These are phyloP conservation scores for Hemiscyllium ocellatum DNA, from an alignment of 2,113 vertebrate genomes.

Conservation along the genomic window DNA sequence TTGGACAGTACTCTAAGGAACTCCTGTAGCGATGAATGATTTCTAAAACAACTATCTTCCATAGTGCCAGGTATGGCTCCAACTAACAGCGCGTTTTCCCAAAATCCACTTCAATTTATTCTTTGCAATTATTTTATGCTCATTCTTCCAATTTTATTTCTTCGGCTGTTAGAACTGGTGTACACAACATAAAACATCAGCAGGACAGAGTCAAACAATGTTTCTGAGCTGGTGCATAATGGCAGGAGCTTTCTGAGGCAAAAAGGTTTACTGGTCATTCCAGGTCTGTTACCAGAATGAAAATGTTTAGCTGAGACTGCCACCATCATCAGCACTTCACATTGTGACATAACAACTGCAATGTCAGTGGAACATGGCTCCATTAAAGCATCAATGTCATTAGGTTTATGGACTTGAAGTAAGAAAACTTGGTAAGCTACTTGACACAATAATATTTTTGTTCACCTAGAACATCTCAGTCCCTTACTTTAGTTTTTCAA, in stretches of 20 bases:
- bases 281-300: neutral
- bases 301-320: neutral
- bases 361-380: neutral
- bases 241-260: neutral
- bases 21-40: too few species aligned
- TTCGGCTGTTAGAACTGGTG: neutral
- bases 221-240: neutral
- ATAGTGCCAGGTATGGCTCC: too few species aligned
- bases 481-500: neutral
- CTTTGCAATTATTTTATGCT: neutral
- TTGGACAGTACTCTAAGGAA: too few species aligned
- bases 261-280: neutral
- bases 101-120: neutral
- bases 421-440: neutral
- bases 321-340: neutral
- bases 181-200: neutral
- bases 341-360: neutral
- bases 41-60: too few species aligned
- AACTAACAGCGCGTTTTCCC: too few species aligned
- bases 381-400: too few species aligned
- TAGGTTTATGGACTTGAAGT: neutral
- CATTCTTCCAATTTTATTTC: neutral
- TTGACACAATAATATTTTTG: neutral
- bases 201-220: too few species aligned
- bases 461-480: neutral